Evolutionary conservation across 2,113 vertebrate genomes (phyloP).

Genomic region (Ramphastos sulfuratus): DNA sequence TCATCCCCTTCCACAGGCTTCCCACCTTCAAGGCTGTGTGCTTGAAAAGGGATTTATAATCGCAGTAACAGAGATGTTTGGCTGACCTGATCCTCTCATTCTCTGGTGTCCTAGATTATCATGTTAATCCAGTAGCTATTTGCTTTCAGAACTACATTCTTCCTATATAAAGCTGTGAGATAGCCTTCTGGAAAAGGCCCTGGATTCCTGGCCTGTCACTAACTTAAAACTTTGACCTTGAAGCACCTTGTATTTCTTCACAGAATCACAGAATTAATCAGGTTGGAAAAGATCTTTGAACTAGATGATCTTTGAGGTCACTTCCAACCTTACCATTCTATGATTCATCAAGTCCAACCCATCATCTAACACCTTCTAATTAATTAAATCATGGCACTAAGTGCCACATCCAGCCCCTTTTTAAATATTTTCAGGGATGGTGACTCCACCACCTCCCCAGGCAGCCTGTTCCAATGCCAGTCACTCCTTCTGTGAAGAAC

Average conservation of each 20-base stretch:
- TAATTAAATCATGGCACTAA: too few relatives aligned
- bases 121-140: not conserved
- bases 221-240: not conserved
- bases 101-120: not conserved
- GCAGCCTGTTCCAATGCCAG: too few relatives aligned
- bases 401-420: too few relatives aligned
- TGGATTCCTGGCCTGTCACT: not conserved
- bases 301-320: too few relatives aligned
- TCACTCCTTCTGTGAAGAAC: too few relatives aligned
- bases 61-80: not conserved
- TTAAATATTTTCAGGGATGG: too few relatives aligned
- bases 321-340: too few relatives aligned
- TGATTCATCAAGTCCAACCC: too few relatives aligned
- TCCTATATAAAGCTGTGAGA: not conserved
- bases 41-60: not conserved
- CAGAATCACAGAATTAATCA: too few relatives aligned
- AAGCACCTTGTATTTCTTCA: not conserved
- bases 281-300: too few relatives aligned
- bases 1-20: not conserved
- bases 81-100: not conserved
- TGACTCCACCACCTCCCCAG: too few relatives aligned
- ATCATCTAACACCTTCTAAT: not conserved
- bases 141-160: rapidly evolving
- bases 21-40: not conserved
- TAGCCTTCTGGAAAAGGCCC: not conserved